These are phyloP conservation scores for Scomber japonicus DNA, from an alignment of 2,113 vertebrate genomes.

Conservation along the genomic window DNA sequence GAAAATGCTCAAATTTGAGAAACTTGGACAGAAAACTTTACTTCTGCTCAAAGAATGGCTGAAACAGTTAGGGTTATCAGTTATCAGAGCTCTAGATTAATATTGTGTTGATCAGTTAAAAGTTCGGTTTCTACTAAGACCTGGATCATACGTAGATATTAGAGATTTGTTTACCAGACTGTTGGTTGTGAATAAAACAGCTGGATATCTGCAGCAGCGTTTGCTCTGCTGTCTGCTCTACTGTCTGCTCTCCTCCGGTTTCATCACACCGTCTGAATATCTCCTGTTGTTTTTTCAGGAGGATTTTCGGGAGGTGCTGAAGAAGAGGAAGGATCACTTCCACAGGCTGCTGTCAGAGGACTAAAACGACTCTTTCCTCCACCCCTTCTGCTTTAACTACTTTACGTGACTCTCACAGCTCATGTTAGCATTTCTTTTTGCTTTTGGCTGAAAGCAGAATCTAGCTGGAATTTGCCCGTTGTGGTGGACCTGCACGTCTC, in stretches of 20 bases:
- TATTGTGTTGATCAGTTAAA: no score
- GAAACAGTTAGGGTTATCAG: no score
- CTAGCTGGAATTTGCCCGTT: neutral
- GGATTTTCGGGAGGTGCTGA: constrained; percentile 82
- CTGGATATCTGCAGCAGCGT: constrained; percentile 61
- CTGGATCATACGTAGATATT: neutral
- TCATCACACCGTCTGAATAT: constrained; percentile 27
- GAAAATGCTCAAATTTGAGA: no score
- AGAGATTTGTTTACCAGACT: neutral
- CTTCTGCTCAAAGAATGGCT: no score
- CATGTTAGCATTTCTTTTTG: constrained; percentile 18
- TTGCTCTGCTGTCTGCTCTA: constrained; percentile 44
- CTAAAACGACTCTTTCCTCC: constrained; percentile 39
- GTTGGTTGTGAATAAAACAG: constrained; percentile 15
- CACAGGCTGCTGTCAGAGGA: constrained; percentile 76
- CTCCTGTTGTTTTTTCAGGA: constrained; percentile 78
- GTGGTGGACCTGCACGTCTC: constrained; percentile 17
- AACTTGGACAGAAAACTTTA: no score
- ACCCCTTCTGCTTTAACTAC: constrained; percentile 1
- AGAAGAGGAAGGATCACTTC: constrained; percentile 80
- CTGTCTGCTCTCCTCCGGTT: constrained; percentile 35
- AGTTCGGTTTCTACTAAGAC: no score
- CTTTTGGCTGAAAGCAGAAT: constrained; percentile 51
- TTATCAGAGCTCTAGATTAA: no score
- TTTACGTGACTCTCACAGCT: constrained; percentile 38